phyloP scores from a whole-genome alignment of 2,113 vertebrate genomes.

The Neolamprologus caudopunctatus region DNA sequence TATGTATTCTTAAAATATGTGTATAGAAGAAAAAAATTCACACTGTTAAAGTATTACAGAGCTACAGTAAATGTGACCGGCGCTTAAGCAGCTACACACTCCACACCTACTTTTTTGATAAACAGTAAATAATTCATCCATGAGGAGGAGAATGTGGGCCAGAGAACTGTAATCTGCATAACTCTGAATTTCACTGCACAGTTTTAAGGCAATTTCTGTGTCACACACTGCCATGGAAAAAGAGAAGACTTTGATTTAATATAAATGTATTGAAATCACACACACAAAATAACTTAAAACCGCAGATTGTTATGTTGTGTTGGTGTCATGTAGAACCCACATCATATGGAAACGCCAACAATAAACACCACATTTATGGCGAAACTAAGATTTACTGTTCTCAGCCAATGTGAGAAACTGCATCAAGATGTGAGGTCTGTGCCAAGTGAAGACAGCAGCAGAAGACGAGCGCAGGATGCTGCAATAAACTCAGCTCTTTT shows the following conservation, averaged over 20 bases:
- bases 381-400: background rate
- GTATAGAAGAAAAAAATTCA: background rate
- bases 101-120: slow-evolving; percentile 22
- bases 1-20: background rate
- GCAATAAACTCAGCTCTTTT: background rate
- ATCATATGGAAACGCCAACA: background rate
- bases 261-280: background rate
- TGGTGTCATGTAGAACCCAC: background rate
- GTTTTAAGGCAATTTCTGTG: background rate
- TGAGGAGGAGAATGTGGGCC: slow-evolving; percentile 1
- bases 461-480: background rate
- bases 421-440: background rate
- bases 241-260: background rate
- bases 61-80: background rate
- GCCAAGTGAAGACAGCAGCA: background rate
- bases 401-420: background rate
- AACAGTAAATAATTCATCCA: slow-evolving; percentile 52
- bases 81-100: background rate
- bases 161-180: slow-evolving; percentile 12
- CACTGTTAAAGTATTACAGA: background rate
- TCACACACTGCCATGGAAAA: background rate
- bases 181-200: background rate
- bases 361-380: background rate
- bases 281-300: background rate
- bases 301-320: background rate